These are phyloP conservation scores for Galeopsomyia nigrocyanea DNA, from an alignment of 2,888 invertebrate genomes.

Conservation along the genomic window DNA sequence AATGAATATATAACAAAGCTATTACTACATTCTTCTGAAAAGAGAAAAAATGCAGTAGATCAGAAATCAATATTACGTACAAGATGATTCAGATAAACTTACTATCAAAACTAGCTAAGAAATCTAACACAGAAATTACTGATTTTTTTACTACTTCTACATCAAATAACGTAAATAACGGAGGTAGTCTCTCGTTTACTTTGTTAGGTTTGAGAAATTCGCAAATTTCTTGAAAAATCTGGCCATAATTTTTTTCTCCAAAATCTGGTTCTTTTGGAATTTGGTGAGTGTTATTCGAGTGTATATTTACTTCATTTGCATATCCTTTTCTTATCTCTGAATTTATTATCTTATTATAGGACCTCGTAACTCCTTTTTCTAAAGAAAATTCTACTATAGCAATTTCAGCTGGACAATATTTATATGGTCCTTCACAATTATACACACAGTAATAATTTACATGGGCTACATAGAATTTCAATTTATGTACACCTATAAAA, in stretches of 20 bases:
- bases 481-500: slow-evolving; percentile 52
- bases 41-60: background rate
- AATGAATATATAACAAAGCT: slow-evolving; percentile 57
- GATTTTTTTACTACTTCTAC: slow-evolving; percentile 39
- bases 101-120: slow-evolving; percentile 42
- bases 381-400: slow-evolving; percentile 70
- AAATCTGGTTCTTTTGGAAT: slow-evolving; percentile 65
- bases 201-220: slow-evolving; percentile 62
- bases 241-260: slow-evolving; percentile 58
- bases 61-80: slow-evolving; percentile 1
- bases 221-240: slow-evolving; percentile 66
- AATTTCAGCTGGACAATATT: slow-evolving; percentile 72
- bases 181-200: background rate
- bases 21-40: background rate
- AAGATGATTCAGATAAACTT: slow-evolving; percentile 28
- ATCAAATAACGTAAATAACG: background rate
- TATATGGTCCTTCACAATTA: slow-evolving; percentile 35
- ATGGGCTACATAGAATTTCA: slow-evolving; percentile 63
- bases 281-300: slow-evolving; percentile 68
- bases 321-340: slow-evolving; percentile 68
- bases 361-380: slow-evolving; percentile 64
- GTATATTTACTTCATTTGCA: slow-evolving; percentile 66
- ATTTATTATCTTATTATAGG: slow-evolving; percentile 66
- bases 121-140: slow-evolving; percentile 51
- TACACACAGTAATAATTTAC: slow-evolving; percentile 62